Evolutionary conservation across 2,888 invertebrate genomes (phyloP).

Genomic region (Emmelina monodactyla): DNA sequence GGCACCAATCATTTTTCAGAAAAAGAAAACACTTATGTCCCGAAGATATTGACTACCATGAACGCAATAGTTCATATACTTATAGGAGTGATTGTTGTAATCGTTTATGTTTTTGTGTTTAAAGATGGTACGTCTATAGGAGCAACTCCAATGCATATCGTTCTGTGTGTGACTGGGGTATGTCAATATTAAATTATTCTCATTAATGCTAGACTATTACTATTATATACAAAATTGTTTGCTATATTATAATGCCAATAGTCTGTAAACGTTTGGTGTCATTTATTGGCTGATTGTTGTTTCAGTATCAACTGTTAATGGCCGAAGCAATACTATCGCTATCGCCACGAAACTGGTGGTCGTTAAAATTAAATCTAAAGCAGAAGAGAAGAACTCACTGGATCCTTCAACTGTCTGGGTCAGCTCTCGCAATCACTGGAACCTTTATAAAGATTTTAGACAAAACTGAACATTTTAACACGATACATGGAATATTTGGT

Average conservation of each 20-base stretch:
- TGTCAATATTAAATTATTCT: too few relatives aligned
- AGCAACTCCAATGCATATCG: slow-evolving; percentile 15
- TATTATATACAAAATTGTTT: too few relatives aligned
- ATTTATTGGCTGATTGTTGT: too few relatives aligned
- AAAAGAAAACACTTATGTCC: not conserved
- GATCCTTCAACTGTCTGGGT: slow-evolving; percentile 37
- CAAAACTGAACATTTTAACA: slow-evolving; percentile 28
- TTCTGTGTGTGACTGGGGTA: slow-evolving; percentile 20
- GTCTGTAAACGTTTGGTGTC: too few relatives aligned
- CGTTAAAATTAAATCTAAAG: slow-evolving; percentile 28
- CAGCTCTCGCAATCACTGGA: slow-evolving; percentile 37
- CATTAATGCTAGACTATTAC: too few relatives aligned
- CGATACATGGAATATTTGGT: slow-evolving; percentile 38
- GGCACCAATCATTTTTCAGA: not conserved
- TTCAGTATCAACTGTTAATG: slow-evolving; percentile 50
- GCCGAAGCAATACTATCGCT: slow-evolving; percentile 38
- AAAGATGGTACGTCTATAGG: slow-evolving; percentile 14
- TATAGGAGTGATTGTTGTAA: slow-evolving; percentile 16
- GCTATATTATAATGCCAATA: too few relatives aligned
- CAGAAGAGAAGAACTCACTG: slow-evolving; percentile 41
- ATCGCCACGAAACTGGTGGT: slow-evolving; percentile 39
- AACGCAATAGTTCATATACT: slow-evolving; percentile 16
- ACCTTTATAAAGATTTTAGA: slow-evolving; percentile 31
- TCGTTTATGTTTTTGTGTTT: slow-evolving; percentile 14
- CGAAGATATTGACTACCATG: slow-evolving; percentile 10